phyloP scores from a whole-genome alignment of 2,113 vertebrate genomes.

The Pygoscelis antarcticus region DNA sequence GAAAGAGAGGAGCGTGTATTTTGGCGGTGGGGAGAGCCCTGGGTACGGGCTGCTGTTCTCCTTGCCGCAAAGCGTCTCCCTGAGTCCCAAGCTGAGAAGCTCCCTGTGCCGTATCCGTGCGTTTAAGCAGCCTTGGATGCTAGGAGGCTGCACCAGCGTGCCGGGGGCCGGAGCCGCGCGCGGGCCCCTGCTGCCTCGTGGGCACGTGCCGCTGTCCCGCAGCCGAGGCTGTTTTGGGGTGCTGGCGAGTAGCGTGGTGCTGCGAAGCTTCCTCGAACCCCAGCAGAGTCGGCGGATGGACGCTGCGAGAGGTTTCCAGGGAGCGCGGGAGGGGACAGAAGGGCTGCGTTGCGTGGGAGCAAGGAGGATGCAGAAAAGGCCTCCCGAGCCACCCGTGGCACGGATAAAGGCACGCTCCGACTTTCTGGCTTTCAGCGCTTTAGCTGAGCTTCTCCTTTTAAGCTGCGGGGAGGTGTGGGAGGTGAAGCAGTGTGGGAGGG shows the following conservation, averaged over 20 bases:
- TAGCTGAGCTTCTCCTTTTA: neutral
- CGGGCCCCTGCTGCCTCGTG: accelerated
- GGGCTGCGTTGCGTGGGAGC: neutral
- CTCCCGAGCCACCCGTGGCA: neutral
- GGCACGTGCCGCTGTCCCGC: accelerated
- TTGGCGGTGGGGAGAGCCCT: too few relatives aligned
- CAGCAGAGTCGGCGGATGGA: accelerated
- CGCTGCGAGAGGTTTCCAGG: accelerated
- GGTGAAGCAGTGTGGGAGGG: neutral
- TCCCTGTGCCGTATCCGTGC: accelerated
- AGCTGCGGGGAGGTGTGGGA: neutral
- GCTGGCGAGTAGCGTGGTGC: accelerated
- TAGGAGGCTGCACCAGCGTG: neutral
- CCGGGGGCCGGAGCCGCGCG: accelerated
- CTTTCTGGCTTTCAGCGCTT: accelerated
- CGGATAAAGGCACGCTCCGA: accelerated
- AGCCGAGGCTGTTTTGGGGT: accelerated
- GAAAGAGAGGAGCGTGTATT: accelerated
- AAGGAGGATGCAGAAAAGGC: accelerated
- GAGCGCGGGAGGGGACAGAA: accelerated
- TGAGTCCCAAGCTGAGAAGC: accelerated
- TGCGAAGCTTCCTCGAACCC: accelerated
- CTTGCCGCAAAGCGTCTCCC: accelerated
- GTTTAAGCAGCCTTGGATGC: neutral
- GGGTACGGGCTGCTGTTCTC: accelerated